These are phyloP conservation scores for Elephas maximus DNA, from an alignment of 2,113 vertebrate species.

Conservation along the genomic window DNA sequence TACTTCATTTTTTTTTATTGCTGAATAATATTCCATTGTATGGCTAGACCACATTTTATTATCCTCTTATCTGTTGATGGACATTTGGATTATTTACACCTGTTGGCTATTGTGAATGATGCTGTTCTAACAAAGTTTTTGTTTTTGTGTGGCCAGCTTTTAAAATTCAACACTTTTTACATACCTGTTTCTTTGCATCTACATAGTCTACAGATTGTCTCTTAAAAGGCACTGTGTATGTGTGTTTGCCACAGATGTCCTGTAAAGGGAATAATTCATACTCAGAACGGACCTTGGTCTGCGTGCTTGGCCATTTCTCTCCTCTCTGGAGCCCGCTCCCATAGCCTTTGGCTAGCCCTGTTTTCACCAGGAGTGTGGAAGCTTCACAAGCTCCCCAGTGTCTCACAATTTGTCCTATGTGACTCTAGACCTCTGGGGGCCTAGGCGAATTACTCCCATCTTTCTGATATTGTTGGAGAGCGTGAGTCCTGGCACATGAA, in stretches of 20 bases:
- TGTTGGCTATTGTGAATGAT: slow-evolving; percentile 26
- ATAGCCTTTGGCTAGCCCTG: neutral
- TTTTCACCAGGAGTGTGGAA: neutral
- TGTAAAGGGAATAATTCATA: neutral
- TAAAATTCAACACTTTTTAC: neutral
- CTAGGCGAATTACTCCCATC: neutral
- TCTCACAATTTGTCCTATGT: neutral
- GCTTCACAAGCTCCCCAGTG: neutral
- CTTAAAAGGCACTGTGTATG: neutral
- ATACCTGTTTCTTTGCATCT: neutral
- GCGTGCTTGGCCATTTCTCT: neutral
- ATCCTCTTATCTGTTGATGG: too few species aligned
- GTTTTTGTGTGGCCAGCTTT: neutral
- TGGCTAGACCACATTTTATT: too few species aligned
- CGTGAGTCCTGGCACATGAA: neutral
- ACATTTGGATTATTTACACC: neutral
- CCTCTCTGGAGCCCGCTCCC: neutral
- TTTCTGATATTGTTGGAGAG: neutral
- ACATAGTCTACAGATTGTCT: neutral
- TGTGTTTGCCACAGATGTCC: slow-evolving; percentile 1
- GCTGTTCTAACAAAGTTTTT: slow-evolving; percentile 5
- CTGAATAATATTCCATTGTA: too few species aligned
- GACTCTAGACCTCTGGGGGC: neutral
- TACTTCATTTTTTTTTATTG: too few species aligned
- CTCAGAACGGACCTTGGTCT: neutral